These are phyloP conservation scores for Taphrorychus bicolor DNA, from an alignment of 2,888 invertebrate genomes.

Conservation along the genomic window DNA sequence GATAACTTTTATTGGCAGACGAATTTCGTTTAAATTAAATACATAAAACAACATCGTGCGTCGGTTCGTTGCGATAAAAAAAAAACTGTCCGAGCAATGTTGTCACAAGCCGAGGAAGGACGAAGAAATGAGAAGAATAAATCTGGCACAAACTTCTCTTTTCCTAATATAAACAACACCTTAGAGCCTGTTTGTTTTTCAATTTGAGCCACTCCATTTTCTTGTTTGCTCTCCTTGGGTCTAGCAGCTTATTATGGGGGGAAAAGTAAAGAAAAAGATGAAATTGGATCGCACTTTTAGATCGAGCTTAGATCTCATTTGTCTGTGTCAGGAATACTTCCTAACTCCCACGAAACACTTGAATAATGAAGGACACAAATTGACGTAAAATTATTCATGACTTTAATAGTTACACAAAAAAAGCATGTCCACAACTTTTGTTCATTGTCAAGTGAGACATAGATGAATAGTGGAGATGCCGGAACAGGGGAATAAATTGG, in stretches of 20 bases:
- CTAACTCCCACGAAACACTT: too few relatives aligned
- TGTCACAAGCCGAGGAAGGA: constrained; percentile 10
- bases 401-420: too few relatives aligned
- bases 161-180: constrained; percentile 19
- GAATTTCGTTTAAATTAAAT: neutral
- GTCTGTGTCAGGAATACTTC: neutral
- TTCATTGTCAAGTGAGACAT: too few relatives aligned
- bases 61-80: neutral
- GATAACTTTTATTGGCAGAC: neutral
- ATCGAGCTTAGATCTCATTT: constrained; percentile 1
- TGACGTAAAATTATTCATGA: too few relatives aligned
- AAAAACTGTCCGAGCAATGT: constrained; percentile 12
- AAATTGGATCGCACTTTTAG: constrained; percentile 24
- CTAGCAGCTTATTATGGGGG: constrained; percentile 17
- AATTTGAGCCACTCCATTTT: constrained; percentile 28
- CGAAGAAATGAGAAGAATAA: constrained; percentile 13
- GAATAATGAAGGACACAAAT: too few relatives aligned
- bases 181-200: constrained; percentile 21
- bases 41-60: neutral
- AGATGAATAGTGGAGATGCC: too few relatives aligned
- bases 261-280: constrained; percentile 13
- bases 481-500: too few relatives aligned
- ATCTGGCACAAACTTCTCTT: constrained; percentile 20
- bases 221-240: constrained; percentile 23
- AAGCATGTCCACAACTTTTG: too few relatives aligned